A percentile compares a stretch with the other conserved stretches of the same genome.
Evolutionary conservation across 2,888 invertebrate species (phyloP).

Genomic region (Orgyia antiqua): DNA sequence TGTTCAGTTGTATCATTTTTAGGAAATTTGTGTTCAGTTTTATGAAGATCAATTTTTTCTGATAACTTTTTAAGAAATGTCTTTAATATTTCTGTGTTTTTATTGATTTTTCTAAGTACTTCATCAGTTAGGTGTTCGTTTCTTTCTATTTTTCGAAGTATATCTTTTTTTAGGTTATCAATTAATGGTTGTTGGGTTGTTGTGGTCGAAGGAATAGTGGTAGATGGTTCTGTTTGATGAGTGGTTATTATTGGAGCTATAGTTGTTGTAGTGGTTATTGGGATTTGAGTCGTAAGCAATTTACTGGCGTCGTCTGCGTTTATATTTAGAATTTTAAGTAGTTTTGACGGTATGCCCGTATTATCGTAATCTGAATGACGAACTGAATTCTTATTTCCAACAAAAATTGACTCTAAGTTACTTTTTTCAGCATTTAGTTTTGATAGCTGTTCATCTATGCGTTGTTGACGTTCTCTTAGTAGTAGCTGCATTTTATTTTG

Average conservation of each 20-base stretch:
- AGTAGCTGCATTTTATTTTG: conserved; percentile 39
- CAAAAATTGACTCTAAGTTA: conserved; percentile 32
- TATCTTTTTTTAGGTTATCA: conserved; percentile 19
- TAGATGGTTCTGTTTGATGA: conserved; percentile 2
- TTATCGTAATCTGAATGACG: conserved; percentile 23
- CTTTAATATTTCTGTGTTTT: conserved; percentile 50
- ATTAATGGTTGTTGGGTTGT: conserved; percentile 2
- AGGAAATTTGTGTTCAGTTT: too few species aligned
- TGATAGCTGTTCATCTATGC: conserved; percentile 44
- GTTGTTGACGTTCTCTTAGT: conserved; percentile 41
- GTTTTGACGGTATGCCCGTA: conserved; percentile 15
- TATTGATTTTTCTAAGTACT: conserved; percentile 54
- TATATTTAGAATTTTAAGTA: conserved; percentile 18
- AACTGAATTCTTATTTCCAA: conserved; percentile 3
- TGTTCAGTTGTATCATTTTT: too few species aligned
- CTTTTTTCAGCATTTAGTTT: conserved; percentile 42
- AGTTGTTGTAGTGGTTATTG: conserved; percentile 4
- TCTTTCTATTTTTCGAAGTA: conserved; percentile 36
- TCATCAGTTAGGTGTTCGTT: conserved; percentile 51
- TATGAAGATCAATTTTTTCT: conserved; percentile 21
- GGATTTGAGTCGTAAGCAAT: conserved; percentile 6
- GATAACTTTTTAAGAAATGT: conserved; percentile 44
- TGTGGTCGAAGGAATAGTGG: conserved; percentile 4
- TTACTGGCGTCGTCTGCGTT: conserved; percentile 22
- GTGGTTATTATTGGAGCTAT: conserved; percentile 4